A percentile compares a stretch with the other conserved stretches of the same genome.
Conservation (phyloP, 2,888 invertebrate genomes). For the Drosophila rellima region DNA sequence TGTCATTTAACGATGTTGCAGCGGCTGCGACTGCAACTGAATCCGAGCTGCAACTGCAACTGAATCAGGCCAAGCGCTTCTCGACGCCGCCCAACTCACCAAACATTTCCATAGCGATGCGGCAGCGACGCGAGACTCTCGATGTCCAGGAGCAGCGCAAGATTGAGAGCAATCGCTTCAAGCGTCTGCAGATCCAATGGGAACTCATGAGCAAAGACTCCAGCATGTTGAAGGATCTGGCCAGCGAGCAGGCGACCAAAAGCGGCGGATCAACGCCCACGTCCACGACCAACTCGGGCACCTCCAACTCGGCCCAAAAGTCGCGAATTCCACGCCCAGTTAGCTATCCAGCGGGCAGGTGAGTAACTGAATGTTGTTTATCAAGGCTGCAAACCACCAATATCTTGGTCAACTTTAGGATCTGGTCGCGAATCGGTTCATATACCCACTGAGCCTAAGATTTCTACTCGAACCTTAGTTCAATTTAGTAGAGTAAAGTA, state of each 20-base stretch:
- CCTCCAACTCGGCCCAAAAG: constrained; percentile 76
- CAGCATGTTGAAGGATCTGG: constrained; percentile 85
- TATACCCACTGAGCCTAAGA: too few species aligned
- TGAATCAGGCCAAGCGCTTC: constrained; percentile 84
- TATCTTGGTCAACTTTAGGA: too few species aligned
- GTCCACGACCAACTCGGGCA: constrained; percentile 75
- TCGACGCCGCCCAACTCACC: constrained; percentile 91
- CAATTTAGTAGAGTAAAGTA: too few species aligned
- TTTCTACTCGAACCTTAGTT: too few species aligned
- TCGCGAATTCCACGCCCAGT: constrained; percentile 86
- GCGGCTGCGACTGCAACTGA: constrained; percentile 30
- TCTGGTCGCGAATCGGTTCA: too few species aligned
- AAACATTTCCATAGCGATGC: constrained; percentile 88
- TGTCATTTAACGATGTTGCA: constrained; percentile 83
- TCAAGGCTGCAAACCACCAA: too few species aligned
- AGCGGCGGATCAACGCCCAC: constrained; percentile 86
- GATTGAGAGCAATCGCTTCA: constrained; percentile 85
- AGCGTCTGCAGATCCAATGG: constrained; percentile 86
- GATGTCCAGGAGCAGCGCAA: constrained; percentile 84
- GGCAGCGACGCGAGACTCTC: constrained; percentile 68
- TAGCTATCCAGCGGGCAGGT: constrained; percentile 86
- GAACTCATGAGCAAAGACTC: constrained; percentile 86
- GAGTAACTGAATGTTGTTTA: too few species aligned
- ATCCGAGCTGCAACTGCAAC: constrained; percentile 33
- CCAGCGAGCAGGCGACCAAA: constrained; percentile 84